Base-by-base conservation (phyloP, 2,888 invertebrate genomes). In the Zelleria hepariella region DNA sequence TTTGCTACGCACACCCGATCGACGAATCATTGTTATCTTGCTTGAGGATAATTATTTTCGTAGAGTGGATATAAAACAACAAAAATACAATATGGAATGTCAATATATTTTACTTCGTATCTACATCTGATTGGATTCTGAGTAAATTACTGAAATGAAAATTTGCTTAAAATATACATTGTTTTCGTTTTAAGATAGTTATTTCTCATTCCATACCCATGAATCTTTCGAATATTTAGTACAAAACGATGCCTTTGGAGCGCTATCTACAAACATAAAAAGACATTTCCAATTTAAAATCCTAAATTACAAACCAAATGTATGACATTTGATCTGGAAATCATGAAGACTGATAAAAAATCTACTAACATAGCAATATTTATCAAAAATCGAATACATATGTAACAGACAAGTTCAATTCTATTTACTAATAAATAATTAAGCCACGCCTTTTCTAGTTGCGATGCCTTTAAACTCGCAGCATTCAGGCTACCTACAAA, bases 41-140 rank as follows among this genome's bases (percentile, higher is more conserved):
- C n/a, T n/a, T n/a, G n/a, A n/a, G n/a, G 2, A 32, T 2, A 32
- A 32, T 42, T 72, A 71, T 82, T 81, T 82, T 81, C 82, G 20
- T 5, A 7, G 21, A 20, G 7, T 49, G 20, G 49, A 49, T 21
- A n/a, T 21, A 86, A 86, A n/a, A 86, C 86, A 86, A 86, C 84
- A 83, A 65, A 49, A 77, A 71, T 84, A 80, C 80, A 82, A 78
- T 87, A 82, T 88, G 87, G 87, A 88, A 88, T 88, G 87, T 87
- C 85, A 86, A 85, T 88, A 87, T 88, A 88, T 88, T 87, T 86
- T 83, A 86, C 76, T 83, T 86, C 77, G 78, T 82, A 86, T 85
- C 87, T 87, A 87, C 86, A 87, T 76, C 82, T 77, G 78, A 82
- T 84, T 84, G 82, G 68, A 75, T 74, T 78, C 76, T 74, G 77